Evolutionary conservation across 1,140 invertebrate species (phyloP), one percentile per base, ranked within the genome.

Genomic region (Ptiloglossa arizonensis): DNA sequence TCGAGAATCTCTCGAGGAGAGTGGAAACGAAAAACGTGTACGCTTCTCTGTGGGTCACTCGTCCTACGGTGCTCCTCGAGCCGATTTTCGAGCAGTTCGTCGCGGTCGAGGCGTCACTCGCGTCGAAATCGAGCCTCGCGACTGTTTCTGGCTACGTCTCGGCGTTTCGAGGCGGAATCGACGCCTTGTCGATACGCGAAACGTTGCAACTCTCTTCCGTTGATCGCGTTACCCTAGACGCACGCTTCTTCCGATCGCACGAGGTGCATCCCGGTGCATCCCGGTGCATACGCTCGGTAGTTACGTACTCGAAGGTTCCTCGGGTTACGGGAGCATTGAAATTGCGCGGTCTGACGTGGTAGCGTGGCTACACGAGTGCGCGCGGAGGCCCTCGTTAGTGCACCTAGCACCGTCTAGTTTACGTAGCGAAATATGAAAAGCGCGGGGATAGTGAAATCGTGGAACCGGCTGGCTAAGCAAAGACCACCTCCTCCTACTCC

Each of bases 371-470:
- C 57, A 59, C 57, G 71, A 79, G 79, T 73, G 69, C 62, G 67
- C 27, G 35, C n/a, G 56, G 73, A 67, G 69, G 66, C 48, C 60
- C 86, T 87, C 87, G 84, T 87, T 88, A 86, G 84, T 78, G 48
- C 71, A 67, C 54, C 75, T 52, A 46, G 62, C 50, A 50, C 63
- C 76, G 79, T 85, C 82, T 87, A 86, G 84, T 87, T 87, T 83
- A 73, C 84, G 80, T 86, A 78, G 78, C 85, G 79, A 88, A 80
- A 86, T 85, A 83, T 85, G 86, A 87, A 87, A 85, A 81, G 82
- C 80, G 82, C 80, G 74, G 44, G 75, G 27, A 66, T 69, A 74
- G 81, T 32, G 56, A 82, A 85, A 82, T 76, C 32, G 78, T 70
- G 69, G 56, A 77, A 81, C 41, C 38, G 64, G 78, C 72, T 81